phyloP scores from a whole-genome alignment of 1,140 invertebrate species.

The Nasonia giraulti region DNA sequence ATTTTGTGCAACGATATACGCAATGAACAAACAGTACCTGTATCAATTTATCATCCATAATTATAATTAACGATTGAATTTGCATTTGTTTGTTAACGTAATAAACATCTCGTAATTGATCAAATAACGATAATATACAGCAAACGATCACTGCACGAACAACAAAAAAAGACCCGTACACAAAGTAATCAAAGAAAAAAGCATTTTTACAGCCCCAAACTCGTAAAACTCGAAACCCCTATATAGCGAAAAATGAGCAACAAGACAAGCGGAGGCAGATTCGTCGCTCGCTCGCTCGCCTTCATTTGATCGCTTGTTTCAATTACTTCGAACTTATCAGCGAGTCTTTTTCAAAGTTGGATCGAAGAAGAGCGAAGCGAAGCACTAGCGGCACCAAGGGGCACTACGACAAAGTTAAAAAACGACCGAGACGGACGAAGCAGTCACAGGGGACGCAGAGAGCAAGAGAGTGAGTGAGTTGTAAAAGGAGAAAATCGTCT shows the following conservation, averaged over 20 bases:
- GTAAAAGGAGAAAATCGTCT: constrained; percentile 33
- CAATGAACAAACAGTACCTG: no score
- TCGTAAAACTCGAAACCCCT: not conserved
- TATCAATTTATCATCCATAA: no score
- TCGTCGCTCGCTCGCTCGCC: not conserved
- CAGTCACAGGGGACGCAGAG: not conserved
- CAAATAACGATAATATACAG: no score
- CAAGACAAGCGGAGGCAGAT: not conserved
- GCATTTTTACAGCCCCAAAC: not conserved
- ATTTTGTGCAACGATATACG: no score
- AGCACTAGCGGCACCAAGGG: not conserved
- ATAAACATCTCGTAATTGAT: no score
- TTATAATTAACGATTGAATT: no score
- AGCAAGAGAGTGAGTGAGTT: not conserved
- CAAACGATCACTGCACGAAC: not conserved
- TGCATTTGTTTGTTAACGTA: no score
- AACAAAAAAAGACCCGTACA: not conserved
- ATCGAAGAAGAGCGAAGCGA: not conserved
- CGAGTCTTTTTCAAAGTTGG: constrained; percentile 11
- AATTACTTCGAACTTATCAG: constrained; percentile 16
- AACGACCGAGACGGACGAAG: not conserved
- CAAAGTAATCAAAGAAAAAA: not conserved
- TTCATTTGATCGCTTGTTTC: constrained; percentile 33
- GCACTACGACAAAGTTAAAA: not conserved
- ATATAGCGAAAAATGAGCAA: not conserved